A percentile compares a stretch with the other conserved stretches of the same genome.
These are phyloP conservation scores for Bos javanicus DNA, from an alignment of 2,113 vertebrate genomes.

Conservation along the genomic window DNA sequence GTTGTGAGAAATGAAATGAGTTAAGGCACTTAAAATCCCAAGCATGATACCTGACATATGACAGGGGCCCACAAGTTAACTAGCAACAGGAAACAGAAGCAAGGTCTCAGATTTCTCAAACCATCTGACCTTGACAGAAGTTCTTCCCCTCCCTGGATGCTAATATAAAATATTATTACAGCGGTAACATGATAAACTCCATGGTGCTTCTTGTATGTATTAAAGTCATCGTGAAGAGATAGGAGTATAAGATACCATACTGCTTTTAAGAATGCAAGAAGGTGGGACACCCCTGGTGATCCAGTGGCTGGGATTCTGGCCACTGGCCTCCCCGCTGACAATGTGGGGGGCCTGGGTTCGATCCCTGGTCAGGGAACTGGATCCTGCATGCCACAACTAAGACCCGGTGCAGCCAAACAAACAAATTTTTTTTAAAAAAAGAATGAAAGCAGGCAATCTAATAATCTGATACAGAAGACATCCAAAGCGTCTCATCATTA, in stretches of 20 bases:
- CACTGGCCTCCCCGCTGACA: too few relatives aligned
- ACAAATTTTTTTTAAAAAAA: not conserved
- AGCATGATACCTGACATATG: not conserved
- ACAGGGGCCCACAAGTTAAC: not conserved
- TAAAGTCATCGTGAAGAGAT: not conserved
- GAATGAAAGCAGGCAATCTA: not conserved
- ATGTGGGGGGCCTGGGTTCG: not conserved
- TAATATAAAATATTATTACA: slow-evolving; percentile 18
- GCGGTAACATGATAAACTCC: not conserved
- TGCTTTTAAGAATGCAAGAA: slow-evolving; percentile 17
- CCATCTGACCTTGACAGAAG: slow-evolving; percentile 2
- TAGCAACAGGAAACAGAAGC: not conserved
- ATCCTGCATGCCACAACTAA: not conserved
- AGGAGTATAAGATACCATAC: not conserved
- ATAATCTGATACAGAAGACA: not conserved
- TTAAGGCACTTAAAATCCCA: not conserved
- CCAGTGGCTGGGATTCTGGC: not conserved
- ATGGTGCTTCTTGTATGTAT: not conserved
- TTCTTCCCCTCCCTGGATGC: not conserved
- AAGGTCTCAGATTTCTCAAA: not conserved
- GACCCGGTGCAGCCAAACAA: not conserved
- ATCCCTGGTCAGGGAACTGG: not conserved
- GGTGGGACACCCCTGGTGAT: not conserved
- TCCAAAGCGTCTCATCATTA: not conserved
- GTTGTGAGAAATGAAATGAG: not conserved